Conservation (phyloP, 2,113 vertebrate species). For the Monopterus albus region DNA sequence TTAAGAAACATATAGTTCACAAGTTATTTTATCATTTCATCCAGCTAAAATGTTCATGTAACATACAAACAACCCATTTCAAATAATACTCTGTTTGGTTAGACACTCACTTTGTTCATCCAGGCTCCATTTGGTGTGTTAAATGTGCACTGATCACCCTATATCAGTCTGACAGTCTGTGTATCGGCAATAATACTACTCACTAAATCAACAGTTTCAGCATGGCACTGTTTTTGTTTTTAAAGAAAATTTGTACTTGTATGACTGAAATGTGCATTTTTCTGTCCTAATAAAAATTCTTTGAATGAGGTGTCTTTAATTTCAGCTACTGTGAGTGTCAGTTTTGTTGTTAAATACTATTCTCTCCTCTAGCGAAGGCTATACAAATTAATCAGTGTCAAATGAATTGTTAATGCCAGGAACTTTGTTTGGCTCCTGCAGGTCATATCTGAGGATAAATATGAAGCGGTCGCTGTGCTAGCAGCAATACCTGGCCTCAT, state of each 20-base stretch:
- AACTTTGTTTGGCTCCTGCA: constrained; percentile 44
- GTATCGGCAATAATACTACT: constrained; percentile 26
- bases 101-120: constrained; percentile 39
- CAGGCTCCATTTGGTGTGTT: constrained; percentile 59
- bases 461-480: constrained; percentile 38
- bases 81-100: constrained; percentile 62
- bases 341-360: constrained; percentile 34
- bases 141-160: constrained; percentile 43
- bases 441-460: constrained; percentile 52
- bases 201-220: constrained; percentile 51
- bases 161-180: constrained; percentile 18
- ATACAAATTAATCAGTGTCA: constrained; percentile 46
- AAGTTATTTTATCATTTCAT: constrained; percentile 23
- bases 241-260: constrained; percentile 12
- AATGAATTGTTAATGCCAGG: constrained; percentile 53
- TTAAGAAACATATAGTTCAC: constrained; percentile 39
- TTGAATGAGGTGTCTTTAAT: background rate
- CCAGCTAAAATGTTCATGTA: constrained; percentile 29
- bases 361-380: constrained; percentile 23
- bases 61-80: constrained; percentile 16
- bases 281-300: constrained; percentile 27
- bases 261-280: constrained; percentile 23
- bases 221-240: constrained; percentile 35
- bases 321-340: constrained; percentile 5
- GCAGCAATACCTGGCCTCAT: constrained; percentile 40